Conservation (phyloP, 2,888 invertebrate genomes). For the Synergus gifuensis region DNA sequence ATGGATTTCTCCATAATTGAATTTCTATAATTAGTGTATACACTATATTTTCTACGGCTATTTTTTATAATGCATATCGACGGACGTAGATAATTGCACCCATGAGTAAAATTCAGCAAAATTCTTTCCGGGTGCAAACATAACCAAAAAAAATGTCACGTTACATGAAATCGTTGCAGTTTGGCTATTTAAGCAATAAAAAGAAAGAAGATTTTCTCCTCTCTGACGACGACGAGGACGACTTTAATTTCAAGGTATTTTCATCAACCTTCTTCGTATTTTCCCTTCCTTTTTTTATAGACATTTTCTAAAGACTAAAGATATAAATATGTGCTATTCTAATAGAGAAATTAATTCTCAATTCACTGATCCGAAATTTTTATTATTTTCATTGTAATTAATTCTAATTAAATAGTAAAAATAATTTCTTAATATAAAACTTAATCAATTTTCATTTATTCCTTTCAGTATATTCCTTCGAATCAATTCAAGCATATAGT, state of each 20-base stretch:
- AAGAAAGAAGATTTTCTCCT: constrained; percentile 59
- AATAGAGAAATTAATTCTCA: no score
- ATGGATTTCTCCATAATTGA: not conserved
- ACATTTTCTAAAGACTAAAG: no score
- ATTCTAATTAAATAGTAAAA: no score
- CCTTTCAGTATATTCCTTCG: constrained; percentile 69
- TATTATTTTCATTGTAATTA: no score
- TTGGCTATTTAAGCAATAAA: constrained; percentile 52
- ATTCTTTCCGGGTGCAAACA: constrained; percentile 29
- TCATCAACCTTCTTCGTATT: constrained; percentile 29
- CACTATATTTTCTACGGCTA: not conserved
- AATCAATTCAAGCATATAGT: constrained; percentile 69
- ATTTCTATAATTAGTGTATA: constrained; percentile 26
- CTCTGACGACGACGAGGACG: constrained; percentile 78
- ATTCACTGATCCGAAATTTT: no score
- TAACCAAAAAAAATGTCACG: constrained; percentile 38
- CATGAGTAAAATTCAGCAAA: constrained; percentile 5
- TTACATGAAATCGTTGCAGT: constrained; percentile 33
- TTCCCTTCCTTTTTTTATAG: not conserved
- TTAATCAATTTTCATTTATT: constrained; percentile 41
- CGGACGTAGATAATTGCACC: constrained; percentile 18
- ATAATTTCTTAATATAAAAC: no score
- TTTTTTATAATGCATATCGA: constrained; percentile 32
- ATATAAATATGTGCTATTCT: no score
- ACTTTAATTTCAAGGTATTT: constrained; percentile 83